Evolutionary conservation across 2,797 vertebrate genomes (phyloP), one percentile per base, ranked within the genome.

Genomic region (Salarias fasciatus): DNA sequence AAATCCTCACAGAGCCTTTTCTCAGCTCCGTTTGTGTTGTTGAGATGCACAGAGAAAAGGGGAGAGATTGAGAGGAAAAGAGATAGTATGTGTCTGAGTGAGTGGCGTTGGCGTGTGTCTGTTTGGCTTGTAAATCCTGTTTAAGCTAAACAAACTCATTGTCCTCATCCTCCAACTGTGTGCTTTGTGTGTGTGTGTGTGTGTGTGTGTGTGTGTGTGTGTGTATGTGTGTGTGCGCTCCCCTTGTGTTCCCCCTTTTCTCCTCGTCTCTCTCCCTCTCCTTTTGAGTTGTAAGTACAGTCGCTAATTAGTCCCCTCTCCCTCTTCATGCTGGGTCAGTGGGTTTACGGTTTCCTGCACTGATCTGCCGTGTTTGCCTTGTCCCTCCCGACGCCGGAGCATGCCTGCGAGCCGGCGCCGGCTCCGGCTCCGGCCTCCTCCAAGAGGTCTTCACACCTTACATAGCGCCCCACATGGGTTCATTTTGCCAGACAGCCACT

Each of bases 81-180:
- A 69, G 72, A 86, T 86, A 83, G 82, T 83, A 73, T 80, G 83
- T 89, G 79, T 83, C 76, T 79, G 79, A 84, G 69, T 81, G 88
- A 86, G 86, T 83, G 86, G 83, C 66, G 77, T 87, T 80, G 83
- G 88, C 78, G 91, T 91, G 87, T 91, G 89, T 89, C 85, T 89
- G 88, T 91, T 92, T 89, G 85, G 78, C 83, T 90, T 88, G 86
- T 88, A 91, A 92, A 93, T 92, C 88, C 89, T 84, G 87, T 90
- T 92, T 86, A 89, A 92, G 90, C 88, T 91, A 91, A 92, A 91
- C 90, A 93, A 92, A 93, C 88, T 92, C 86, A 90, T 92, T 89
- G 88, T 91, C 83, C 84, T 87, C 79, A 84, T 90, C 85, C 81
- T 84, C 84, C 85, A 88, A 90, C 87, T 88, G 87, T 35, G 59